Base-by-base conservation (phyloP, 1,140 invertebrate genomes). In the Pseudomyrmex cubaensis region DNA sequence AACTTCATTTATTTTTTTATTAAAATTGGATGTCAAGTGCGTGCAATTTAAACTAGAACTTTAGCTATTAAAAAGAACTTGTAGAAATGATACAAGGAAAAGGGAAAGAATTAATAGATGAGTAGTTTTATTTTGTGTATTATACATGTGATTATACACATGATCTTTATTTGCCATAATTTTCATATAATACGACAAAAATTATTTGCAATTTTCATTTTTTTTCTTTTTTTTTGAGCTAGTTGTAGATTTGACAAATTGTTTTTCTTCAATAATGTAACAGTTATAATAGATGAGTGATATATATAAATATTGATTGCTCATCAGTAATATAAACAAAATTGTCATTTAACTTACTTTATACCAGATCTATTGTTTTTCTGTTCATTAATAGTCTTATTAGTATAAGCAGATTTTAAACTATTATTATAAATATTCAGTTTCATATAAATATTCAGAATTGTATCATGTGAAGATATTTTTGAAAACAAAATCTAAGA, bases 141-240 rank as follows among this genome's bases (percentile, higher is more conserved):
- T 35, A 35, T 7, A 35, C 35, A 35, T 35, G 35, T 35, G 35
- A 35, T 35, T 35, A 35, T 7, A 35, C 35, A 35, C 35, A 35
- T 80, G 22, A n/a, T 50, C n/a, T 80, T 80, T 80, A 80, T 80
- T 80, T 80, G 20, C n/a, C 76, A 80, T 80, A 80, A 72, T 20
- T 61, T 75, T 80, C 25, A 80, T 70, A 78, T 20, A 52, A 69
- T 72, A 25, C 76, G 76, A 78, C 63, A 78, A 56, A 22, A 48
- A 35, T 57, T 13, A 13, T 73, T 44, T 73, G 70, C n/a, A 22
- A 12, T 15, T 77, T 77, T 67, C 25, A n/a, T 54, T 67, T 54
- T 67, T n/a, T 44, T 77, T 22, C 35, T 35, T 35, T 35, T 35
- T 35, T 35, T 35, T 35, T 35, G 35, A 35, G 35, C 46, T 13